These are phyloP conservation scores for Fragariocoptes setiger DNA, from an alignment of 1,140 invertebrate species.

Conservation along the genomic window DNA sequence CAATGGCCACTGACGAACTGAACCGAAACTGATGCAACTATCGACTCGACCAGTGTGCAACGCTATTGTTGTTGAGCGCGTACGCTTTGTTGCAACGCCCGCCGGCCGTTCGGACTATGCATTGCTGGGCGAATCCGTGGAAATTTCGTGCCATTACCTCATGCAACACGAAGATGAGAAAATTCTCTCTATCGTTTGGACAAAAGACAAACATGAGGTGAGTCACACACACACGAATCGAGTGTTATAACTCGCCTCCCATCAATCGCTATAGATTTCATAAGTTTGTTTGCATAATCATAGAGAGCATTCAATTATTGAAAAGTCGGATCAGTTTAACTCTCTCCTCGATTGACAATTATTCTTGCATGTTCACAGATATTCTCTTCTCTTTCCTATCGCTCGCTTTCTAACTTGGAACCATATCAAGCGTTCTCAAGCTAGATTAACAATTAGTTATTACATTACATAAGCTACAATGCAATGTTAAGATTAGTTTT, in stretches of 20 bases:
- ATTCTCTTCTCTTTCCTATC: neutral
- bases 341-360: neutral
- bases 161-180: constrained; percentile 4
- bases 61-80: constrained; percentile 4
- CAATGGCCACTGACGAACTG: neutral
- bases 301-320: neutral
- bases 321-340: neutral
- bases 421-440: neutral
- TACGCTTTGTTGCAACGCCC: constrained; percentile 3
- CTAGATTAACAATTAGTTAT: neutral
- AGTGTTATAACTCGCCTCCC: constrained; percentile 1
- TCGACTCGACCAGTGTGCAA: neutral
- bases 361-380: neutral
- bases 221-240: neutral
- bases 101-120: constrained; percentile 7
- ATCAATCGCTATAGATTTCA: neutral
- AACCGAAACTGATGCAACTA: neutral
- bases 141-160: constrained; percentile 7
- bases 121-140: constrained; percentile 5
- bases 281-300: neutral
- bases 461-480: neutral
- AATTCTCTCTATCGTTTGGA: constrained; percentile 4
- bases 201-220: constrained; percentile 6
- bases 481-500: neutral
- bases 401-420: neutral